Evolutionary conservation across 2,797 vertebrate genomes (phyloP).

Genomic region (Sebastes cheni): DNA sequence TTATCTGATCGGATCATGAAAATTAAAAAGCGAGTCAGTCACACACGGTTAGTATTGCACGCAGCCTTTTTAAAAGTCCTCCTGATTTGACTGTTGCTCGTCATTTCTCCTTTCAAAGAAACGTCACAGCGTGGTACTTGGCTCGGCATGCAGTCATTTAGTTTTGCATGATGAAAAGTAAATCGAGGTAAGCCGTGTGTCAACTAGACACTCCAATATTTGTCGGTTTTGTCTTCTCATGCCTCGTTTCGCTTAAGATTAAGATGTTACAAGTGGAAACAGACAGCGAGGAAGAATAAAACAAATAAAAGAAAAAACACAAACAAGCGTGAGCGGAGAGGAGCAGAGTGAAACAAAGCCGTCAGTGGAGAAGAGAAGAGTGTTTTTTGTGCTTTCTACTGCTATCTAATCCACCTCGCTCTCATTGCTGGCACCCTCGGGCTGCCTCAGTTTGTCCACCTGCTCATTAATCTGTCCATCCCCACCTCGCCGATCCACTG

Average conservation of each 20-base stretch:
- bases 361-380: constrained; percentile 38
- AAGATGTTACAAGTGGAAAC: constrained; percentile 43
- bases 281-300: constrained; percentile 33
- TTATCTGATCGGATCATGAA: constrained; percentile 56
- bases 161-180: constrained; percentile 63
- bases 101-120: constrained; percentile 45
- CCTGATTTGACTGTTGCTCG: constrained; percentile 45
- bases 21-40: constrained; percentile 47
- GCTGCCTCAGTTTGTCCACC: constrained; percentile 94
- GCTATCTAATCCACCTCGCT: constrained; percentile 90
- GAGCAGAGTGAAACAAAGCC: constrained; percentile 45
- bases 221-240: constrained; percentile 49
- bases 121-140: constrained; percentile 28
- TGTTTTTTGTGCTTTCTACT: constrained; percentile 39
- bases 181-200: constrained; percentile 59
- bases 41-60: constrained; percentile 32
- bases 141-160: constrained; percentile 54
- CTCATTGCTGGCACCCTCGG: constrained; percentile 95
- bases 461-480: constrained; percentile 98
- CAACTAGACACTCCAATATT: constrained; percentile 50
- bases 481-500: constrained; percentile 92
- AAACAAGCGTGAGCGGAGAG: constrained; percentile 20
- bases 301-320: constrained; percentile 12
- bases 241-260: constrained; percentile 47
- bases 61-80: constrained; percentile 24